Evolutionary conservation across 1,140 invertebrate species (phyloP).

Genomic region (Harpegnathos saltator): DNA sequence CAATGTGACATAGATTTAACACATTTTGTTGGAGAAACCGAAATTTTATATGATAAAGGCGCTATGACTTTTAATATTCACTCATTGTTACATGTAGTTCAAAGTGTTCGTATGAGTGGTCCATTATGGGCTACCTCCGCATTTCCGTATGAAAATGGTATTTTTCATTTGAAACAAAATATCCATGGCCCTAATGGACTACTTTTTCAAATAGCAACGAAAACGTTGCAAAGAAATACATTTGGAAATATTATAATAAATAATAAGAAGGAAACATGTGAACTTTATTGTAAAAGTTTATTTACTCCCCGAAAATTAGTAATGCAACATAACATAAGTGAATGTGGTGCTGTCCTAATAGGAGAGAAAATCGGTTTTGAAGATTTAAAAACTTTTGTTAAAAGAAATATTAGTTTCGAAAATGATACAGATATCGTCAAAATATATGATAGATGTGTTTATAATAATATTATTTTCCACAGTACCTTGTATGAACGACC

Average conservation of each 20-base stretch:
- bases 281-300: conserved; percentile 12
- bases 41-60: conserved; percentile 2
- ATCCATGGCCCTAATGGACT: conserved; percentile 17
- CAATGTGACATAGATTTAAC: conserved; percentile 6
- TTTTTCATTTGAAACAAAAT: conserved; percentile 34
- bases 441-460: background rate
- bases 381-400: conserved; percentile 4
- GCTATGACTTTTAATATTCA: conserved; percentile 7
- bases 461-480: no score
- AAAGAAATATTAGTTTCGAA: background rate
- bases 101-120: conserved; percentile 15
- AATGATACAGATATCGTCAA: conserved; percentile 2
- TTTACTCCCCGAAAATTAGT: conserved; percentile 10
- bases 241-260: background rate
- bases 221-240: conserved; percentile 10
- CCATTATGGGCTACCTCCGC: conserved; percentile 35
- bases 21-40: conserved; percentile 8
- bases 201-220: conserved; percentile 17
- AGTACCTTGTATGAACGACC: no score
- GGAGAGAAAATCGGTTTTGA: background rate
- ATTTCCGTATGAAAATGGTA: conserved; percentile 43
- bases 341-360: conserved; percentile 22
- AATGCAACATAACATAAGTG: background rate
- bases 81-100: conserved; percentile 13
- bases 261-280: background rate